Evolutionary conservation across 2,113 vertebrate genomes (phyloP).

Genomic region (Chloropsis hardwickii): DNA sequence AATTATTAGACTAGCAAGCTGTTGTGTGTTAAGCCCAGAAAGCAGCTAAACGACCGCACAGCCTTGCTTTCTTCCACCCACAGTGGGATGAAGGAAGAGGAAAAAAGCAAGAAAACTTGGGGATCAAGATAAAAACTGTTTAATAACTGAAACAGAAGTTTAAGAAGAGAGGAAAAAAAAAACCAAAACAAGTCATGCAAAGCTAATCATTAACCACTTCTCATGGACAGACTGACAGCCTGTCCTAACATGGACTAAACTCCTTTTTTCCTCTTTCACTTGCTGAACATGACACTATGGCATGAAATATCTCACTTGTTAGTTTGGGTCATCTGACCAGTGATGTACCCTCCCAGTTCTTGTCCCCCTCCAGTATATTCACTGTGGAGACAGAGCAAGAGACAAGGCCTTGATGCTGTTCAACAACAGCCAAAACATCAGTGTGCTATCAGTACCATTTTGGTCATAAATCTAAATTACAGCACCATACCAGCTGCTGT

Average conservation of each 20-base stretch:
- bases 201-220: background rate
- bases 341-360: background rate
- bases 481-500: background rate
- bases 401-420: background rate
- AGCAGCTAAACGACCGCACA: background rate
- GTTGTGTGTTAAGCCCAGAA: background rate
- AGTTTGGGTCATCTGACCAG: background rate
- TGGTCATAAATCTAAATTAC: background rate
- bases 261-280: background rate
- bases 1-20: background rate
- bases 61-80: background rate
- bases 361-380: background rate
- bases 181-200: background rate
- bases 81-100: background rate
- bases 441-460: background rate
- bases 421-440: background rate
- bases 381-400: background rate
- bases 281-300: background rate
- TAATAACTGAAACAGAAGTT: background rate
- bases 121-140: background rate
- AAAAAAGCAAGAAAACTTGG: background rate
- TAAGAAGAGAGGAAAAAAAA: background rate
- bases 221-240: fast-evolving
- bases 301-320: background rate
- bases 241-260: background rate